Evolutionary conservation across 2,113 vertebrate species (phyloP).

Genomic region (Pseudorectes ferrugineus): DNA sequence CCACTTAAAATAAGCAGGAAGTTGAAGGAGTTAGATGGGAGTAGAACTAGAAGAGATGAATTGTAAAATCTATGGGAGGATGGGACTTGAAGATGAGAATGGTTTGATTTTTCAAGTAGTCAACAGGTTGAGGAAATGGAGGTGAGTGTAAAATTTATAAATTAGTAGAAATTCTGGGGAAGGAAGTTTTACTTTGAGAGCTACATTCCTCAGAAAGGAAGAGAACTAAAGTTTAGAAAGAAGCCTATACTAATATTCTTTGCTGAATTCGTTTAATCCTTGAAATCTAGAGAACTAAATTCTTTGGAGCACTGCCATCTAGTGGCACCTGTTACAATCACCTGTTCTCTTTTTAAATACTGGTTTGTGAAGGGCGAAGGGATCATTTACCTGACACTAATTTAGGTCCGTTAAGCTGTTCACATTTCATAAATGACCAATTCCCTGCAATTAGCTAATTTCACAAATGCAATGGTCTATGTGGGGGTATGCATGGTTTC

Average conservation of each 20-base stretch:
- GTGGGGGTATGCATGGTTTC: background rate
- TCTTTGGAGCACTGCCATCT: slow-evolving; percentile 55
- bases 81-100: background rate
- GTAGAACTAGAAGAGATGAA: background rate
- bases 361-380: background rate
- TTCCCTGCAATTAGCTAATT: background rate
- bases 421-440: background rate
- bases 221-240: background rate
- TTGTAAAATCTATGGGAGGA: background rate
- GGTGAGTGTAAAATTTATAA: background rate
- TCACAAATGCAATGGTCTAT: background rate
- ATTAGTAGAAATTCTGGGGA: background rate
- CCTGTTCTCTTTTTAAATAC: background rate
- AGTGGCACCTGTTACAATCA: background rate
- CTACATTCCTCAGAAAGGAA: background rate
- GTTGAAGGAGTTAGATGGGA: background rate
- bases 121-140: background rate
- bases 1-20: background rate
- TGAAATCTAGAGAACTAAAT: background rate
- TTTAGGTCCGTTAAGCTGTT: background rate
- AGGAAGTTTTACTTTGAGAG: background rate
- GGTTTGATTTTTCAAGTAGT: background rate
- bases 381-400: background rate
- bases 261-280: background rate
- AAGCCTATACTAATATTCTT: background rate